Evolutionary conservation across 2,888 invertebrate species (phyloP), one percentile per base, ranked within the genome.

Genomic region (Ferdinandea cuprea): DNA sequence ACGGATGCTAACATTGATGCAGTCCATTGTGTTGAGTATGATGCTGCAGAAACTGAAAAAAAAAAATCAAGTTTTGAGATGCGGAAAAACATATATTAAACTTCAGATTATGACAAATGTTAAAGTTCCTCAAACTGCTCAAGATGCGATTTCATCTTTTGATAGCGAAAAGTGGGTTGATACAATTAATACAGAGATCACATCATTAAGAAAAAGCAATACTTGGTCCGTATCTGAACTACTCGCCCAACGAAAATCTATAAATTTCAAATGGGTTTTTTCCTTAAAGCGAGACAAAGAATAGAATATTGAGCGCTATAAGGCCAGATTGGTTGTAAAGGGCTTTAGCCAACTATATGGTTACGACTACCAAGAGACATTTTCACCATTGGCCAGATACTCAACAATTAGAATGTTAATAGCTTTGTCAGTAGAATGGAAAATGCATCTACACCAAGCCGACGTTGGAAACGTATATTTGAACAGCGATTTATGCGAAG

Each of bases 301-400:
- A 5, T 50, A 48, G 6, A 59, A 50, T 40, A 30, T 69, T 37
- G 59, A 69, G 37, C 42, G 61, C 28, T 42, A 71, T 13, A 59
- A 71, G 25, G 71, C 71, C 1, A 37, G 71, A 8, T n/a, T 74
- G 2, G 74, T 74, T 3, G 74, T 50, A 8, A 85, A 81, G 25
- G 79, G 81, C 30, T 85, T 74, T 44, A 54, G 61, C 7, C 84
- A 86, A 65, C 58, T 35, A 3, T 84, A 76, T 25, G 85, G 85
- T n/a, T 28, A 85, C 0, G 84, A 85, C 54, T 86, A 81, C 19
- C 59, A 68, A 2, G 86, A 87, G 40, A 86, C 79, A 4, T 86
- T 84, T 76, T 77, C 86, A 9, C 85, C 85, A 7, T 84, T 86
- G 13, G 84, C 68, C 3, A 50, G 85, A 4, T 69, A 68, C 7